Conservation (phyloP, 2,113 vertebrate species). For the Calidris pygmaea region DNA sequence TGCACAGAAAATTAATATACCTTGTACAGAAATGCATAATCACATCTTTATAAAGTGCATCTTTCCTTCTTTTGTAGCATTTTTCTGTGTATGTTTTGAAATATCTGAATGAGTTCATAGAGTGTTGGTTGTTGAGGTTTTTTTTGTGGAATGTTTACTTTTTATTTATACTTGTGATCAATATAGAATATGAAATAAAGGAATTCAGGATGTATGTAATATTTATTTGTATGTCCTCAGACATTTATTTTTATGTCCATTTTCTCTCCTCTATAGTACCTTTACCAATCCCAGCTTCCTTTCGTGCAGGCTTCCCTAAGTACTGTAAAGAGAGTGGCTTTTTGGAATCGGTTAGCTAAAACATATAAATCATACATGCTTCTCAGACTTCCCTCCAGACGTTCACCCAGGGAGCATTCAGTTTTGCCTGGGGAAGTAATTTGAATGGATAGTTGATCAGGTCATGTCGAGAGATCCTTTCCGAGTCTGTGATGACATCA, state of each 20-base stretch:
- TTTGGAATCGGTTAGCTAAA: not conserved
- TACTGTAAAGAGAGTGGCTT: not conserved
- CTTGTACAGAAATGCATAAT: not conserved
- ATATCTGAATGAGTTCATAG: not conserved
- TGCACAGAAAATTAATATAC: not conserved
- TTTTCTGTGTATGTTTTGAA: not conserved
- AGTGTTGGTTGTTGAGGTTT: not conserved
- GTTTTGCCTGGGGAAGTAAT: slow-evolving; percentile 15
- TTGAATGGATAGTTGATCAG: not conserved
- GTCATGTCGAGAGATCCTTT: not conserved
- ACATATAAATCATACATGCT: not conserved
- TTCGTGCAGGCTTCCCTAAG: not conserved
- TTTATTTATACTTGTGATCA: not conserved
- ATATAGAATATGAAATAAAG: not conserved
- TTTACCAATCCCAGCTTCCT: not conserved
- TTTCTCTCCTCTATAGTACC: not conserved
- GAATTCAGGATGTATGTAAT: not conserved
- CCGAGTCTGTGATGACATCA: not conserved
- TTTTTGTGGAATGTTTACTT: not conserved
- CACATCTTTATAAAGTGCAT: not conserved
- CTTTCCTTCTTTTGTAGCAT: not conserved
- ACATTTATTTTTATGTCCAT: too few species aligned
- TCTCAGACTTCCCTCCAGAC: not conserved
- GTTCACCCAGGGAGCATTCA: not conserved
- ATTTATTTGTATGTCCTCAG: not conserved